Base-by-base conservation (phyloP, 1,140 invertebrate species). In the Cardiocondyla obscurior region DNA sequence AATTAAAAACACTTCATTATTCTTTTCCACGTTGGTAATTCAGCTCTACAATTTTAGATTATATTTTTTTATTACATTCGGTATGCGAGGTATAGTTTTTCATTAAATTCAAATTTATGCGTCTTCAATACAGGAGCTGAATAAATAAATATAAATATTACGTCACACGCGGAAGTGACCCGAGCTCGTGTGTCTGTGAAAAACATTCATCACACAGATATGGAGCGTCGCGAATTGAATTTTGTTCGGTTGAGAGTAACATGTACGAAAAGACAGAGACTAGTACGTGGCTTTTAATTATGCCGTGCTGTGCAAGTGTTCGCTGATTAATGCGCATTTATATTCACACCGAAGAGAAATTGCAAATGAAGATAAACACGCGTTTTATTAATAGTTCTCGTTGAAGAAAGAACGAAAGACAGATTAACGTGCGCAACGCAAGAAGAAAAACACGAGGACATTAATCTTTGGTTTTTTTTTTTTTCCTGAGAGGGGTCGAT, bases 251-350 rank as follows among this genome's bases (percentile, higher is more conserved):
- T 76, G 19, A 39, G 16, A 36, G 8, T 39, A 25, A 22, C 19
- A 14, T n/a, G 14, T 73, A 30, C 8, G 10, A 64, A 76, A 76
- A 76, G 12, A 64, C 10, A 36, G 14, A 7, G 36, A 58, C 10
- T 30, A 16, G 16, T 25, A 36, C 16, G 44, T 19, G 16, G 12
- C 7, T 64, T 16, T 64, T 65, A 65, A 76, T 64, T 76, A 64
- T 46, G 8, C 57, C 10, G 19, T 22, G 28, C 1, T 19, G 7
- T 74, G 39, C 8, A 64, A 65, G 3, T 36, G 19, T 49, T 5
- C 19, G 28, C 19, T 51, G 33, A 76, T 76, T 49, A 76, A 76
- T 64, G 10, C 44, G 30, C 42, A 33, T 76, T 76, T 49, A 49
- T 64, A 64, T 64, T 2, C 25, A 12, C n/a, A 14, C 3, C 3